Percentiles rank a stretch among this genome's conserved stretches.
phyloP scores from a whole-genome alignment of 2,797 vertebrate species.

The Orestias chungarensis region DNA sequence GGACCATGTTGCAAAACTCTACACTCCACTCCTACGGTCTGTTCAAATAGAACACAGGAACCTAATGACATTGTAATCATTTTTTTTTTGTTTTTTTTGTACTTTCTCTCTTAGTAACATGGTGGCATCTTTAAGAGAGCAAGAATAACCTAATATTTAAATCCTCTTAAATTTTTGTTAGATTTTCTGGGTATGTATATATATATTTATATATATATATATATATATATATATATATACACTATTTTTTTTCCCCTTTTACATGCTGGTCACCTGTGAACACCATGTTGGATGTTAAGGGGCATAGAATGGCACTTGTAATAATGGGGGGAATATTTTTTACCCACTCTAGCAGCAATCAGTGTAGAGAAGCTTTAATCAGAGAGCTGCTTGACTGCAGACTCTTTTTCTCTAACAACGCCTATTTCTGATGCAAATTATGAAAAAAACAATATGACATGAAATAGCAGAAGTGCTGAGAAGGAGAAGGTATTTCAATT shows the following conservation, averaged over 20 bases:
- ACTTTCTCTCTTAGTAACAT: constrained; percentile 70
- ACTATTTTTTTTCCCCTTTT: constrained; percentile 18
- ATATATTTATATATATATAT: too few species aligned
- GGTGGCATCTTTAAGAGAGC: constrained; percentile 26
- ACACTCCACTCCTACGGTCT: constrained; percentile 61
- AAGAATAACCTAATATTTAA: constrained; percentile 61
- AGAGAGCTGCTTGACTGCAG: constrained; percentile 47
- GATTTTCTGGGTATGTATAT: too few species aligned
- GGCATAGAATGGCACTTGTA: constrained; percentile 29
- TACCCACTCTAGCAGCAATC: constrained; percentile 52
- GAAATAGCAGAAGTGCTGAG: constrained; percentile 21
- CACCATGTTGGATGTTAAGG: constrained; percentile 28
- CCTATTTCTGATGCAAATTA: constrained; percentile 27
- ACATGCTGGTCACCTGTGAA: constrained; percentile 13
- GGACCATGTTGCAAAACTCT: constrained; percentile 58
- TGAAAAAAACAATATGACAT: constrained; percentile 16
- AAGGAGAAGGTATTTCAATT: constrained; percentile 15
- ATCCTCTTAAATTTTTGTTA: constrained; percentile 55
- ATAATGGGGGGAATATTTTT: constrained; percentile 55
- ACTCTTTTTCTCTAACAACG: constrained; percentile 44
- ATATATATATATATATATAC: too few species aligned
- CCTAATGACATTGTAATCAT: constrained; percentile 79
- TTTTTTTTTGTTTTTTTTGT: constrained; percentile 55
- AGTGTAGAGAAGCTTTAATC: constrained; percentile 47
- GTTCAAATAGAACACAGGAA: constrained; percentile 63